Percentiles rank a stretch among this genome's conserved stretches.
Conservation (phyloP, 2,888 invertebrate genomes). For the Atrina japonica region DNA sequence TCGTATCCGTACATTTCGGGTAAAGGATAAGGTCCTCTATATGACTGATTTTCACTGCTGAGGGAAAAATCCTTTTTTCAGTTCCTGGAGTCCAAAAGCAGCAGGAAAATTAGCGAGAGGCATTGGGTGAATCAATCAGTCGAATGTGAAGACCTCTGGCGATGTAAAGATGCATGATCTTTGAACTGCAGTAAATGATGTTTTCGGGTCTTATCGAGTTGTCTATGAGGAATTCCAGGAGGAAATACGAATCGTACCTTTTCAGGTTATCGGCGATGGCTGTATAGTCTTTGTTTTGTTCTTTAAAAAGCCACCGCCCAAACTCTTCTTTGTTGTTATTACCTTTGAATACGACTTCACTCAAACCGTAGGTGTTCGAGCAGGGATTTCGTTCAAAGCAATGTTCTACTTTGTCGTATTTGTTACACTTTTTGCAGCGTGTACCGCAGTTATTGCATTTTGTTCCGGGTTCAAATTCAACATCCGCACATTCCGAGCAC, state of each 20-base stretch:
- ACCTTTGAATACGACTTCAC: slow-evolving; percentile 45
- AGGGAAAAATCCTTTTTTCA: slow-evolving; percentile 54
- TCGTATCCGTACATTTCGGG: slow-evolving; percentile 42
- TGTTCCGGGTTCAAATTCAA: neutral
- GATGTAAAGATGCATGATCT: slow-evolving; percentile 43
- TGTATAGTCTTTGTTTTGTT: slow-evolving; percentile 18
- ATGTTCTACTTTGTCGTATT: slow-evolving; percentile 13
- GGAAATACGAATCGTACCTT: slow-evolving; percentile 27
- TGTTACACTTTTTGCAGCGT: slow-evolving; percentile 27
- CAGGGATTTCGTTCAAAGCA: slow-evolving; percentile 19
- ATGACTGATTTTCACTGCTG: slow-evolving; percentile 42
- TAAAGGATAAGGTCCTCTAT: slow-evolving; percentile 47
- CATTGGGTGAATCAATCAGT: slow-evolving; percentile 52
- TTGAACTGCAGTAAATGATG: slow-evolving; percentile 43
- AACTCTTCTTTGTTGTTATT: slow-evolving; percentile 32
- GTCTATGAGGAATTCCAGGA: slow-evolving; percentile 36
- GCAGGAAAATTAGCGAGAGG: slow-evolving; percentile 41
- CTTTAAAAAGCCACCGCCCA: slow-evolving; percentile 38
- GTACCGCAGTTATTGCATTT: slow-evolving; percentile 34
- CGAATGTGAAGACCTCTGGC: slow-evolving; percentile 41
- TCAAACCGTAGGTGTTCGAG: slow-evolving; percentile 38
- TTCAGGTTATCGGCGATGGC: slow-evolving; percentile 43
- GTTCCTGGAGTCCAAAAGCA: slow-evolving; percentile 44
- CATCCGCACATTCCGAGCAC: slow-evolving; percentile 17
- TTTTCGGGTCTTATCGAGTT: slow-evolving; percentile 28